Evolutionary conservation across 2,113 vertebrate genomes (phyloP), one percentile per base, ranked within the genome.

Genomic region (Tamias sibiricus): DNA sequence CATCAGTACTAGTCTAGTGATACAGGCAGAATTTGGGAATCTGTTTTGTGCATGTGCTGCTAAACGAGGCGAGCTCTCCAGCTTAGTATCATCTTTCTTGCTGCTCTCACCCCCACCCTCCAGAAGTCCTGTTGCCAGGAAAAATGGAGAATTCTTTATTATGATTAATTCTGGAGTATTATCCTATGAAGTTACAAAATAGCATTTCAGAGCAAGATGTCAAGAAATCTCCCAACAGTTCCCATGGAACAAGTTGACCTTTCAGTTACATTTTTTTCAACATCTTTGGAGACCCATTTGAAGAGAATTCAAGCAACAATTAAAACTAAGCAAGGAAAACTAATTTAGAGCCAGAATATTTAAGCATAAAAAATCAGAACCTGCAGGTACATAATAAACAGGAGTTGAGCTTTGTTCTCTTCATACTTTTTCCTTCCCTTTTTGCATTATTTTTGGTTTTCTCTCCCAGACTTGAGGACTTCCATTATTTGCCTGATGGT

Each of bases 241-340:
- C 82, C 76, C 88, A 71, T 82, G 81, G 77, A 97, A 95, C 68
- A 82, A 87, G 74, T 30, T 40, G 28, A 97, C 95, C 93, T 97
- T 97, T 97, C 47, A 94, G n/a, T 94, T 96, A 91, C 13, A 93
- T 95, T 95, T 95, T n/a, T 94, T 91, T 72, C 79, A 82, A 35
- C 42, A 93, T 97, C 66, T 95, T 97, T 91, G 66, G 88, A 90
- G 89, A 17, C 37, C 87, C n/a, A 81, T 97, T 95, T 97, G 88
- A 97, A 85, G 80, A 95, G 32, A 95, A 75, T 57, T 96, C 89
- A 95, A 94, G 88, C 75, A 92, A 30, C 93, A 89, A 96, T 96
- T 97, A 96, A n/a, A 47, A 87, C 71, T 94, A 90, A 93, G 79
- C 96, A 95, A 97, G 88, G 87, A 96, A 96, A 98, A 92, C 52